Evolutionary conservation across 2,888 invertebrate species (phyloP), one percentile per base, ranked within the genome.

Genomic region (Dasysyrphus tricinctus): DNA sequence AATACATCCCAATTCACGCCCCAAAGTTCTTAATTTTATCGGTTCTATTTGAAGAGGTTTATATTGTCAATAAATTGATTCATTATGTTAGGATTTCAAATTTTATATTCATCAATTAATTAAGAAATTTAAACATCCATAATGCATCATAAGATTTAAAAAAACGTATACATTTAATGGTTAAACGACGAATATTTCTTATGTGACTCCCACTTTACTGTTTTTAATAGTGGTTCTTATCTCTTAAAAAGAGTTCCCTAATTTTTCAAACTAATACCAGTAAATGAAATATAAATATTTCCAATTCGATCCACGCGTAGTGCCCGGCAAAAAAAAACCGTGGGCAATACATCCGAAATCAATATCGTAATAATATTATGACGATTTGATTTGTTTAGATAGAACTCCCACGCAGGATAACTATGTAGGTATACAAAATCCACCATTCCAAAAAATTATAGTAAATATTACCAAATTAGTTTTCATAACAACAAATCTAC

Each of bases 401-500:
- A 14, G 29, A 63, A 73, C 74, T 49, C 79, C 79, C 37, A 80
- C 79, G 32, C 14, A 5, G 19, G 19, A 49, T 16, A 72, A 24
- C n/a, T 16, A 24, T 3, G 24, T 24, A 24, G 1, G 24, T 24
- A 24, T 24, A 24, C 14, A n/a, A 67, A 57, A 11, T 49, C 29
- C 3, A 24, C 16, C 34, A 47, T 49, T 67, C 14, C 3, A 63
- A 6, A 39, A 47, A 77, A 39, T 12, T 37, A 42, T 42, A 34
- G 73, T 74, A 65, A 80, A 74, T 65, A 73, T 74, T 80, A 74
- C 79, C 73, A 80, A 80, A 80, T 67, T 47, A 7, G 29, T 49
- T 42, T 49, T 34, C 11, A 42, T 56, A 51, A 51, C 49, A 12
- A 29, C 61, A 63, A 51, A 44, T 44, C n/a, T 24, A 1, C 24